A percentile compares a stretch with the other conserved stretches of the same genome.
These are phyloP conservation scores for Rugalucina vietnamica DNA, from an alignment of 2,888 invertebrate genomes.

Conservation along the genomic window DNA sequence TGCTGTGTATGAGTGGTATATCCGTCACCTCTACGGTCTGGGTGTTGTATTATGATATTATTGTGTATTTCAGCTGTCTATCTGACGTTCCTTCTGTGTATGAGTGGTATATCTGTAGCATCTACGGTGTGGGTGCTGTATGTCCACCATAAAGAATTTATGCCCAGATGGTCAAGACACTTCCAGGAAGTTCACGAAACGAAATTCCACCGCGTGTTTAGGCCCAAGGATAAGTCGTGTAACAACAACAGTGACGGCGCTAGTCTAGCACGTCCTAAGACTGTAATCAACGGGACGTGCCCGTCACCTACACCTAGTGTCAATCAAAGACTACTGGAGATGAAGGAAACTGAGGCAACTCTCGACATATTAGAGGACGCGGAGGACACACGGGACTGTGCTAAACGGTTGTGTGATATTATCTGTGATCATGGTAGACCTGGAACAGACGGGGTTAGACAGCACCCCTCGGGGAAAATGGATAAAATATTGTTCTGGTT, in stretches of 20 bases:
- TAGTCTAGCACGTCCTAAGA: not conserved
- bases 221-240: not conserved
- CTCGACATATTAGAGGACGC: not conserved
- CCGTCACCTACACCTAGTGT: not conserved
- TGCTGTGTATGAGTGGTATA: constrained; percentile 67
- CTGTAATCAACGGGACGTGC: not conserved
- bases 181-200: constrained; percentile 1
- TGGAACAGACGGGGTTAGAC: not conserved
- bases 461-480: constrained; percentile 31
- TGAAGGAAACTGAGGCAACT: not conserved
- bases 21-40: constrained; percentile 70
- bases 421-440: not conserved
- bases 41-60: too few species aligned
- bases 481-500: constrained; percentile 67
- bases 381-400: not conserved
- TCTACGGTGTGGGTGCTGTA: constrained; percentile 70
- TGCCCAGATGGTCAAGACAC: not conserved
- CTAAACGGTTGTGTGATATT: not conserved
- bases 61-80: constrained; percentile 69
- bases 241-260: not conserved
- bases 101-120: constrained; percentile 69
- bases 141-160: constrained; percentile 67
- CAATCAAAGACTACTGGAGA: not conserved
- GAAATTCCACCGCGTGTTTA: not conserved
- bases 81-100: constrained; percentile 65